These are phyloP conservation scores for Palaemon carinicauda DNA, from an alignment of 1,140 invertebrate genomes.

Conservation along the genomic window DNA sequence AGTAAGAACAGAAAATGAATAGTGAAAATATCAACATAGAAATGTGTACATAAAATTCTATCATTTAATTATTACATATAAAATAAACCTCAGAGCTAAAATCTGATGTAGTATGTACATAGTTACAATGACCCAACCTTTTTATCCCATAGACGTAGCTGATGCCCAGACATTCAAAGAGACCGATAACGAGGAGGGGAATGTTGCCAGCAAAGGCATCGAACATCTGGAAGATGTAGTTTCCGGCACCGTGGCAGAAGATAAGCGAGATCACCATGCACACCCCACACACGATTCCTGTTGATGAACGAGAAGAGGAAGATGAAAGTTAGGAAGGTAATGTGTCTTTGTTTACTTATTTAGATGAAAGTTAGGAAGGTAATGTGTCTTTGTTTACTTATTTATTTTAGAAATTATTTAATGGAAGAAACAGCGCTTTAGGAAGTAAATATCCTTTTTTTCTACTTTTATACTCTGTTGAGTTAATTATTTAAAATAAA, in stretches of 20 bases:
- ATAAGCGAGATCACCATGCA: conserved; percentile 88
- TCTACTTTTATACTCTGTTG: too few species aligned
- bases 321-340: background rate
- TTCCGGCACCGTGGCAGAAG: conserved; percentile 90
- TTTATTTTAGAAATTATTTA: too few species aligned
- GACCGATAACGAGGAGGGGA: conserved; percentile 87
- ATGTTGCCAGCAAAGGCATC: conserved; percentile 94
- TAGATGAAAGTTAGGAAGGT: background rate
- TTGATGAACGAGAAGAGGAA: conserved; percentile 58
- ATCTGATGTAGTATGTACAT: background rate
- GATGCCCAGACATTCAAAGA: conserved; percentile 89
- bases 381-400: too few species aligned
- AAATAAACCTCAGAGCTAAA: too few species aligned
- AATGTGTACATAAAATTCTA: too few species aligned
- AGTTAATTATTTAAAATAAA: background rate
- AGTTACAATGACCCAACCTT: conserved; percentile 62
- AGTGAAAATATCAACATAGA: too few species aligned
- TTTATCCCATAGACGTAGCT: conserved; percentile 91
- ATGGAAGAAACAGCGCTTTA: too few species aligned
- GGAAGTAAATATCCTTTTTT: too few species aligned
- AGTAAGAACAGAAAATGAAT: too few species aligned
- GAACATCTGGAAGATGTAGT: conserved; percentile 95
- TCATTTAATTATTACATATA: too few species aligned
- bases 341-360: background rate
- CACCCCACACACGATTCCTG: conserved; percentile 81